These are phyloP conservation scores for Ceratosolen fusciceps DNA, from an alignment of 1,140 invertebrate genomes.

Conservation along the genomic window DNA sequence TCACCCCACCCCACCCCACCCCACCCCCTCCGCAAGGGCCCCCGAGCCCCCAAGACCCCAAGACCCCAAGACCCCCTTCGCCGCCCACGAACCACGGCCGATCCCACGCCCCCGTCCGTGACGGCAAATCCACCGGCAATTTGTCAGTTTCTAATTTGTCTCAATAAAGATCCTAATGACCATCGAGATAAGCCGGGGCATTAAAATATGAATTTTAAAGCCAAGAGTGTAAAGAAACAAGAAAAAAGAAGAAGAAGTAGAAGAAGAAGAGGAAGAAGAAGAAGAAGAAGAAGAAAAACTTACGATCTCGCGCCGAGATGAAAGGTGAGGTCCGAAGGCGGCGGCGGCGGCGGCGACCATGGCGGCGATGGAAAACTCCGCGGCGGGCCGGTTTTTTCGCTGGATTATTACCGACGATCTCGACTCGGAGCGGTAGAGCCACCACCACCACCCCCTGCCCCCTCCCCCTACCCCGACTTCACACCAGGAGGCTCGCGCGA, in stretches of 20 bases:
- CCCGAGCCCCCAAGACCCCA: no score
- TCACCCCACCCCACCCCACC: no score
- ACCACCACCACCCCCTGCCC: constrained; percentile 11
- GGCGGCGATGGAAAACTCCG: constrained; percentile 36
- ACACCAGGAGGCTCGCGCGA: background rate
- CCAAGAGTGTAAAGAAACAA: background rate
- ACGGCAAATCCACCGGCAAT: background rate
- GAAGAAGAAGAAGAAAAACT: no score
- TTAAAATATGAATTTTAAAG: constrained; percentile 32
- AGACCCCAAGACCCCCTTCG: no score
- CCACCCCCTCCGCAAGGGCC: no score
- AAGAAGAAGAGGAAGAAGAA: no score
- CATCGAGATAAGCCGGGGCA: background rate
- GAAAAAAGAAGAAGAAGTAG: no score
- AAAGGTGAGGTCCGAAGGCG: constrained; percentile 11
- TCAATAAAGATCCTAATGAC: constrained; percentile 10
- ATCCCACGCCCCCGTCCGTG: background rate
- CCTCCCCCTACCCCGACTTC: background rate
- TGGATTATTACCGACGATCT: constrained; percentile 33
- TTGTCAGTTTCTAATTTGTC: constrained; percentile 21
- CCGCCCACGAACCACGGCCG: no score
- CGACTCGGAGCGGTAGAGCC: no score
- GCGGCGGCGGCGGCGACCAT: no score
- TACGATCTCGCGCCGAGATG: constrained; percentile 10
- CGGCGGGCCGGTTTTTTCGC: constrained; percentile 19